Base-by-base conservation (phyloP, 2,113 vertebrate species). In the Entelurus aequoreus region DNA sequence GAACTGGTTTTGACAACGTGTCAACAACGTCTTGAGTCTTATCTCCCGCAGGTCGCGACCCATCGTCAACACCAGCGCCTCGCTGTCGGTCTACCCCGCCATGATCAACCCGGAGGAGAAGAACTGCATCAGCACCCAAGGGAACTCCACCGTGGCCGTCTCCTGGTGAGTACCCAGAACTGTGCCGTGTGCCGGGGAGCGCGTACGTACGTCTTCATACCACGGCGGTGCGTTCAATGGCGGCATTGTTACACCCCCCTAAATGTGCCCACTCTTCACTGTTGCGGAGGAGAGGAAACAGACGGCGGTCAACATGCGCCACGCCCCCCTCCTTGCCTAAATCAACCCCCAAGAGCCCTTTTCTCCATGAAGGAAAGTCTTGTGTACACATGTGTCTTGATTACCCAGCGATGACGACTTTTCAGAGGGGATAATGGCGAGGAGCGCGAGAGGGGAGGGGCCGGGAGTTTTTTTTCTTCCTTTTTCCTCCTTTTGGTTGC, bases 101-200 rank as follows among this genome's bases (percentile, higher is more conserved):
- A 94, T 95, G 93, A 94, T 97, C 83, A 97, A 95, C 84, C 94
- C 94, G 0, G 95, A 97, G 49, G 95, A 96, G 75, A 93, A 92
- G 54, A 87, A 80, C 73, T 97, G 95, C 65, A 40, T 89, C 1
- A 44, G 89, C 61, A 67, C 54, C 55, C 82, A 10, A 68, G 87
- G 80, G 60, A 91, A 90, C 68, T 60, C 71, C 46, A 89, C 58
- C 36, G 83, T 83, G 58, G 86, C 80, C 0, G 93, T 94, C 63
- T 88, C 95, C 66, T 97, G 95, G 95, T 96, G 77, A 83, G 91
- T 78, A 35, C 21, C 54, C 28, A 62, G 44, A 42, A 57, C n/a
- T 42, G n/a, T 9, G 9, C 9, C 40, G 2, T 40, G 38, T 40
- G n/a, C n/a, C 38, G 38, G 38, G 38, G 8, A 40, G 38, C 40